Base-by-base conservation (phyloP, 2,888 invertebrate genomes). In the Silvanus unidentatus region DNA sequence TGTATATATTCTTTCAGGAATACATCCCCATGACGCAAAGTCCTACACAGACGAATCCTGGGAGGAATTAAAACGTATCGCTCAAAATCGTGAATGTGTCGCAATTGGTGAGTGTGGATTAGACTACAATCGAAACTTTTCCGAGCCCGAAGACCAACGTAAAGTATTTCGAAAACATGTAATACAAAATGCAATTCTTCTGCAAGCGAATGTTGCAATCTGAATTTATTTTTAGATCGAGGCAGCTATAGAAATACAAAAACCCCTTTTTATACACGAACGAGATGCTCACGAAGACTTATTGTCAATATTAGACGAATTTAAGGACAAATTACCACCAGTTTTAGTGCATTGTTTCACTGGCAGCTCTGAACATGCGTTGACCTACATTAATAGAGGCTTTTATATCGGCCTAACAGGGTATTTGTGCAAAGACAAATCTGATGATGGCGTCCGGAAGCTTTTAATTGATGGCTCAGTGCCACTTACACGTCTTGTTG, bases 81-180 rank as follows among this genome's bases (percentile, higher is more conserved):
- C 89, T 12, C 76, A 77, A 41, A 90, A 89, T 63, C 83, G 84
- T 2, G 92, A 94, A 74, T 94, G 94, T 71, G 94, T 95, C 22
- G 94, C 94, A 2, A 80, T 95, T 32, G 95, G 95, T 13, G 94
- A 94, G 70, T 95, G 95, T 70, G 95, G 95, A 28, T 78, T 96
- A 54, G 95, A 96, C 75, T 95, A 90, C 71, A 92, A 88, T 70
- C 84, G 93, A 65, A 92, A 94, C 71, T 95, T 94, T 74, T 94
- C 94, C 6, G 90, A 93, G 63, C 92, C 88, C 3, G 83, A 84
- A 49, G 84, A 86, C 55, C 96, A 96, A 73, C 77, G 86, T 53
- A 78, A 83, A 50, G 93, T 91, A 39, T 94, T 95, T 68, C 85
- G 86, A 65, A 86, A 90, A 71, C 90, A 90, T 79, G 84, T 89